Conservation (phyloP, 2,888 invertebrate genomes). For the Empis livida region DNA sequence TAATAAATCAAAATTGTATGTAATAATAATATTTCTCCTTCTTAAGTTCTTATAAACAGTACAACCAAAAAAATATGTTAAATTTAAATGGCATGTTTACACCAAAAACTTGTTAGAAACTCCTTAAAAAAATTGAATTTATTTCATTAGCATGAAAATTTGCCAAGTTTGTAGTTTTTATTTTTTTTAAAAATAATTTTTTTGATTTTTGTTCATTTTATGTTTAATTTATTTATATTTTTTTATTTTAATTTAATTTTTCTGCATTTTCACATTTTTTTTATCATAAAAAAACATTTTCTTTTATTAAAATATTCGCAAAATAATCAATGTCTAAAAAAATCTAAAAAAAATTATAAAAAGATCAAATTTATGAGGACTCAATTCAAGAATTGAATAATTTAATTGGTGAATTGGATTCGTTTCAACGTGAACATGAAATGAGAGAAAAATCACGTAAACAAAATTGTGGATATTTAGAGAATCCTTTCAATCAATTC, state of each 20-base stretch:
- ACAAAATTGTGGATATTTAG: neutral
- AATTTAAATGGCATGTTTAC: no score
- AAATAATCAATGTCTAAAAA: neutral
- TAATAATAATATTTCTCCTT: no score
- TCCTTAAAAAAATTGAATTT: no score
- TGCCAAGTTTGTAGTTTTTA: no score
- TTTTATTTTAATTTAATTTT: constrained; percentile 7
- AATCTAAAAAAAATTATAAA: no score
- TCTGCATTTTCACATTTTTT: neutral
- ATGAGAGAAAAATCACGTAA: constrained; percentile 19
- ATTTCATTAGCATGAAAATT: no score
- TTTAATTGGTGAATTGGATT: constrained; percentile 38
- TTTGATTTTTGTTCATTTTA: no score
- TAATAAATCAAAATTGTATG: no score
- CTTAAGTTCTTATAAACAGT: no score
- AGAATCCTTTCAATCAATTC: neutral
- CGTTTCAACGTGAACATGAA: constrained; percentile 38
- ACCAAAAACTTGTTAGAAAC: no score
- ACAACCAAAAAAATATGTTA: no score
- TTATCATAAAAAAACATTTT: neutral
- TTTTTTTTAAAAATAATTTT: no score
- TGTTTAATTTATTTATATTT: neutral
- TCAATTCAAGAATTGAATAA: constrained; percentile 38
- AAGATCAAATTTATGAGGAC: constrained; percentile 37
- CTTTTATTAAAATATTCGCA: neutral